Evolutionary conservation across 2,113 vertebrate species (phyloP).

Genomic region (Laticauda colubrina): DNA sequence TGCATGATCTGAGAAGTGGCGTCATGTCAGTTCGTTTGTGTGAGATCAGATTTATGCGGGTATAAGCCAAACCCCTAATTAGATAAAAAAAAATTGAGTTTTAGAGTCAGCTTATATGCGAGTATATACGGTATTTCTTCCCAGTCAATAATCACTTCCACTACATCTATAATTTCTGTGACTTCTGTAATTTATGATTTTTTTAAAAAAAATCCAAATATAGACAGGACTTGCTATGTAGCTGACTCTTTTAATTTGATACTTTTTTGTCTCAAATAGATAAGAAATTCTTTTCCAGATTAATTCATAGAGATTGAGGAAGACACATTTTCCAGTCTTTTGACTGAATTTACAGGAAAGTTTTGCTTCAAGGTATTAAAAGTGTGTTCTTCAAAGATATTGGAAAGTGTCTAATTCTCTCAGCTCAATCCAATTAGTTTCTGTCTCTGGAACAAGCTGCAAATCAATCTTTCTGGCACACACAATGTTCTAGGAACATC

Average conservation of each 20-base stretch:
- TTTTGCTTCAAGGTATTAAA: not conserved
- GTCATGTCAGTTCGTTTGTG: too few species aligned
- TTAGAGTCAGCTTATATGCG: too few species aligned
- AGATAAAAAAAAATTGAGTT: too few species aligned
- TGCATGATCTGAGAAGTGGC: too few species aligned
- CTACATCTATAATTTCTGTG: not conserved
- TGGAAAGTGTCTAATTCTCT: not conserved
- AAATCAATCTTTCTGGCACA: not conserved
- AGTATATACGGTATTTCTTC: not conserved
- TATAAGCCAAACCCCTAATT: too few species aligned
- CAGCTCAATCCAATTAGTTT: not conserved
- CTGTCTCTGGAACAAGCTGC: not conserved
- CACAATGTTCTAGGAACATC: not conserved
- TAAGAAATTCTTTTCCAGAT: not conserved
- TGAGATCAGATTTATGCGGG: too few species aligned
- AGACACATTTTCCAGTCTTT: not conserved
- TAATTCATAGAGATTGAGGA: not conserved
- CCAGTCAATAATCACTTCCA: not conserved
- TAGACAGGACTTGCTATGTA: not conserved
- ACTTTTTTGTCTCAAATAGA: not conserved
- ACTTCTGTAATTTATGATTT: not conserved
- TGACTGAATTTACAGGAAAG: not conserved
- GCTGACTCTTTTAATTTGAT: not conserved
- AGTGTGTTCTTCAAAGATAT: not conserved
- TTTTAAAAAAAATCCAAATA: not conserved